These are phyloP conservation scores for Pollenia angustigena DNA, from an alignment of 2,888 invertebrate species.

Conservation along the genomic window DNA sequence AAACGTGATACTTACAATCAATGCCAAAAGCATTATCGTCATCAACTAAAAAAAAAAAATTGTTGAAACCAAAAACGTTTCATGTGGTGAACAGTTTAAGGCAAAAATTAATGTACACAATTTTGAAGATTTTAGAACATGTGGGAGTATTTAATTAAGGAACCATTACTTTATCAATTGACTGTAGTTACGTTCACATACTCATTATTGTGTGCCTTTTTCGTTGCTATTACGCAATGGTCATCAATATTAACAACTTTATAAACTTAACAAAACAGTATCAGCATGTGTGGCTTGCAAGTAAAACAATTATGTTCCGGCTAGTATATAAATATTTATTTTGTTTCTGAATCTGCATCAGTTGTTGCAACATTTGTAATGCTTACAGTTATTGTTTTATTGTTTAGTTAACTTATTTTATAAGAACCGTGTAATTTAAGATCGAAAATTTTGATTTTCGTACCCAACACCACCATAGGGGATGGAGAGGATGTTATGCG, in stretches of 20 bases:
- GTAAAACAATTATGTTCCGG: not conserved
- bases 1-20: constrained; percentile 72
- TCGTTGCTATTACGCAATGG: not conserved
- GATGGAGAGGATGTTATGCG: too few relatives aligned
- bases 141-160: constrained; percentile 3
- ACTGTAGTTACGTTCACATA: constrained; percentile 1
- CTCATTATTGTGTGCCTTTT: constrained; percentile 3
- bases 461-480: too few relatives aligned
- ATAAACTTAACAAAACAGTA: constrained; percentile 19
- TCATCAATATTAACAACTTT: constrained; percentile 32
- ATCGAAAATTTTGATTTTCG: too few relatives aligned
- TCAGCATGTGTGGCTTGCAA: constrained; percentile 38
- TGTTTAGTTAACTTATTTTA: not conserved
- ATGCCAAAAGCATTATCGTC: constrained; percentile 68
- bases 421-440: not conserved
- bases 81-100: constrained; percentile 17
- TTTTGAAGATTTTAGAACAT: too few relatives aligned
- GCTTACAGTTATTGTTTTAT: constrained; percentile 32
- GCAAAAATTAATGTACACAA: constrained; percentile 7
- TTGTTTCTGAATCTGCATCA: not conserved
- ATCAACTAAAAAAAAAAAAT: constrained; percentile 30
- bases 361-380: constrained; percentile 21
- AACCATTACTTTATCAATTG: not conserved
- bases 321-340: not conserved
- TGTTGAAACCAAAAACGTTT: constrained; percentile 50